A percentile compares a stretch with the other conserved stretches of the same genome.
These are phyloP conservation scores for Elysia crispata DNA, from an alignment of 2,888 invertebrate genomes.

Conservation along the genomic window DNA sequence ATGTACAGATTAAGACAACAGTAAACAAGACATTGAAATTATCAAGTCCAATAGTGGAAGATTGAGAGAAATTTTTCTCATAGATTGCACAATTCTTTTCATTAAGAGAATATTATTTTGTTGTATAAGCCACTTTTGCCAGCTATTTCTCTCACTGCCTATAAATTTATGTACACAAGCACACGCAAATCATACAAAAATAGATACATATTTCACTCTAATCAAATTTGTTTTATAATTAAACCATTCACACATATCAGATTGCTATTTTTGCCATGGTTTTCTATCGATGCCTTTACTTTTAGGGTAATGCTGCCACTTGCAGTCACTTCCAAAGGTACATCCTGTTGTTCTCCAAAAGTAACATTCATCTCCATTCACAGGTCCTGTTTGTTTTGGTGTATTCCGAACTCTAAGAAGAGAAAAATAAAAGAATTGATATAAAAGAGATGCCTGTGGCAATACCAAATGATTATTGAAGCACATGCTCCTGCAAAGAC, in stretches of 20 bases:
- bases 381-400: conserved; percentile 75
- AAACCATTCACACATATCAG: too few species aligned
- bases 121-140: too few species aligned
- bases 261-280: conserved; percentile 76
- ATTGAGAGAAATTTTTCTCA: too few species aligned
- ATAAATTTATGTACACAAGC: too few species aligned
- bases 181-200: too few species aligned
- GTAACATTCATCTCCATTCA: conserved; percentile 79
- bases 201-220: too few species aligned
- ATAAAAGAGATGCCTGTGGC: background rate
- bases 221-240: background rate
- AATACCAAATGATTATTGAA: background rate
- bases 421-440: background rate
- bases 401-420: conserved; percentile 50
- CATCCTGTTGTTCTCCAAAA: conserved; percentile 80
- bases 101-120: too few species aligned
- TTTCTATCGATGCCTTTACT: conserved; percentile 78
- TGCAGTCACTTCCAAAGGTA: conserved; percentile 77
- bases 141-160: too few species aligned
- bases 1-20: too few species aligned
- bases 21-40: too few species aligned
- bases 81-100: too few species aligned
- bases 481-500: background rate
- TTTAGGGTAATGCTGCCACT: conserved; percentile 76
- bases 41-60: too few species aligned